Percentiles rank a stretch among this genome's conserved stretches.
Conservation (phyloP, 2,113 vertebrate genomes). For the Alaudala cheleensis region DNA sequence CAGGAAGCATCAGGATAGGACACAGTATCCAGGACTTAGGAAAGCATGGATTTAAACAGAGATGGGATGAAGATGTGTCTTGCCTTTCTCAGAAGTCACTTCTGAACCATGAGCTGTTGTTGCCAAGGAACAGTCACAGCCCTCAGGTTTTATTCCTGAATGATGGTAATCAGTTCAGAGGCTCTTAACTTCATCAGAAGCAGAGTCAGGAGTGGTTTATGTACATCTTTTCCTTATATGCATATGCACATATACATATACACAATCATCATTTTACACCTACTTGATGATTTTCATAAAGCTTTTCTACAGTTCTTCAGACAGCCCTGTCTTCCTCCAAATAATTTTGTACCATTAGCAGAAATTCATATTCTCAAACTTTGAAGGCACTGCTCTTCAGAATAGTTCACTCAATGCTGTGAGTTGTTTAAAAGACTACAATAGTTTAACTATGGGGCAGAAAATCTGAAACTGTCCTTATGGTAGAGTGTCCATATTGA, state of each 20-base stretch:
- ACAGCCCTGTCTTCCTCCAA: neutral
- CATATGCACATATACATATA: neutral
- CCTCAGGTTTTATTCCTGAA: neutral
- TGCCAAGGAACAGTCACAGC: neutral
- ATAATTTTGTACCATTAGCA: neutral
- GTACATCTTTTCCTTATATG: neutral
- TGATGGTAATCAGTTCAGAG: neutral
- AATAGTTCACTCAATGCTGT: neutral
- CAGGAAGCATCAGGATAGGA: neutral
- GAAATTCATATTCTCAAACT: neutral
- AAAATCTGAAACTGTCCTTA: neutral
- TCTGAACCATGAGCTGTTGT: neutral
- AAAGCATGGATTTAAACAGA: neutral
- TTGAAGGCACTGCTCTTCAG: neutral
- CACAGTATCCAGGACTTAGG: neutral
- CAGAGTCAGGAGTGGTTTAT: neutral
- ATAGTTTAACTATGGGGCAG: neutral
- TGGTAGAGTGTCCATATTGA: neutral
- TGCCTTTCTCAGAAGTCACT: neutral
- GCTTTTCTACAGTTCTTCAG: neutral
- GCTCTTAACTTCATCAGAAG: neutral
- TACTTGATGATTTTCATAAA: neutral
- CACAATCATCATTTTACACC: neutral
- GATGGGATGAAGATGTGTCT: neutral
- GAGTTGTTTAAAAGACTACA: neutral